phyloP scores from a whole-genome alignment of 1,140 invertebrate species.

The Eufriesea mexicana region DNA sequence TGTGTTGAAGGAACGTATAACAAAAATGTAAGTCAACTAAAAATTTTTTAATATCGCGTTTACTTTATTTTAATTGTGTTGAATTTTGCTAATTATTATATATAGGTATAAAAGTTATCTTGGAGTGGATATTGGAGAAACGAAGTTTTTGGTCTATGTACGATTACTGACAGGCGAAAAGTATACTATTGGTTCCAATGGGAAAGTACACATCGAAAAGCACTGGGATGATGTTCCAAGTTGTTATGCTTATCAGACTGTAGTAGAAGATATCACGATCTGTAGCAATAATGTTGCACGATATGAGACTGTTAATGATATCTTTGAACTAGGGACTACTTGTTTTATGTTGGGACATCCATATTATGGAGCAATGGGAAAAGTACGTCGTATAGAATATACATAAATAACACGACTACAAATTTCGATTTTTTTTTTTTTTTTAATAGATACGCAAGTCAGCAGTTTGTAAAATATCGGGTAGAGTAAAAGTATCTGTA shows the following conservation, averaged over 20 bases:
- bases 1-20: constrained; percentile 56
- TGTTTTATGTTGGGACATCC: constrained; percentile 91
- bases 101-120: constrained; percentile 85
- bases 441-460: constrained; percentile 75
- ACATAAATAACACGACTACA: not conserved
- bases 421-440: not conserved
- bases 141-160: constrained; percentile 88
- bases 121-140: constrained; percentile 90
- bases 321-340: constrained; percentile 86
- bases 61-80: too few relatives aligned
- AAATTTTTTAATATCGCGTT: constrained; percentile 28
- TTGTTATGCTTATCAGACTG: constrained; percentile 87
- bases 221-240: constrained; percentile 84
- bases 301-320: constrained; percentile 85
- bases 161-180: constrained; percentile 87
- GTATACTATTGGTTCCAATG: constrained; percentile 83
- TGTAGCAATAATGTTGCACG: constrained; percentile 74
- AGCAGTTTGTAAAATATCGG: constrained; percentile 77
- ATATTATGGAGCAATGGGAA: constrained; percentile 90
- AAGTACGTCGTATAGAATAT: constrained; percentile 80
- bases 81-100: constrained; percentile 21
- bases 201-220: constrained; percentile 86
- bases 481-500: constrained; percentile 84
- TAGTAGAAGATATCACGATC: constrained; percentile 85
- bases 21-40: constrained; percentile 77